Evolutionary conservation across 2,888 invertebrate species (phyloP).

Genomic region (Sarcophaga caerulescens): DNA sequence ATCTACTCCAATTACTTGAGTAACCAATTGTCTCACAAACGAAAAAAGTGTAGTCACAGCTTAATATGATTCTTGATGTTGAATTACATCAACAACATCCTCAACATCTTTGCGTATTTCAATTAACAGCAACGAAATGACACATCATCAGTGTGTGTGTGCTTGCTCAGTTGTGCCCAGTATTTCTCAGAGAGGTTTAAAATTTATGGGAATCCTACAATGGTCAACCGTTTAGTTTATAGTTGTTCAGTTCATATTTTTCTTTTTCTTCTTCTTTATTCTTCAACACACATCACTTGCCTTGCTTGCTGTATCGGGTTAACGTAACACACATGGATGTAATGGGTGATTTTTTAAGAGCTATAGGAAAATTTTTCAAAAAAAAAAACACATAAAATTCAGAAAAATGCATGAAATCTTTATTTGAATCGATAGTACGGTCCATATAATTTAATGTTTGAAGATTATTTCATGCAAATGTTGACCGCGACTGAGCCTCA

Average conservation of each 20-base stretch:
- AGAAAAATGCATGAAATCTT: too few relatives aligned
- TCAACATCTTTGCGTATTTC: slow-evolving; percentile 44
- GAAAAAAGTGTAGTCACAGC: neutral
- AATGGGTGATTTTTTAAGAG: too few relatives aligned
- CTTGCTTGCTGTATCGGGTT: slow-evolving; percentile 21
- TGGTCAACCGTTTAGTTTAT: slow-evolving; percentile 55
- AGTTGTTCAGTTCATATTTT: slow-evolving; percentile 48
- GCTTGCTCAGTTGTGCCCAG: neutral
- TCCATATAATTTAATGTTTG: too few relatives aligned
- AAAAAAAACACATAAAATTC: too few relatives aligned
- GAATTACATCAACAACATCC: too few relatives aligned
- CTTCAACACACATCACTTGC: slow-evolving; percentile 28
- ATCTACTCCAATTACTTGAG: neutral
- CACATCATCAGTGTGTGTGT: neutral
- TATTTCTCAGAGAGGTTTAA: slow-evolving; percentile 42
- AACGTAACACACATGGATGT: slow-evolving; percentile 15
- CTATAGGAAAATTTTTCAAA: too few relatives aligned
- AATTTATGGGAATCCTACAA: slow-evolving; percentile 59
- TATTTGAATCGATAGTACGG: too few relatives aligned
- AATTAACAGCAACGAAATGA: slow-evolving; percentile 34
- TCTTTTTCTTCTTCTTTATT: slow-evolving; percentile 19
- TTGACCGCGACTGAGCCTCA: too few relatives aligned
- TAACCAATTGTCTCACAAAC: neutral
- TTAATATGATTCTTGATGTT: neutral
- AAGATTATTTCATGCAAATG: too few relatives aligned